Evolutionary conservation across 2,888 invertebrate species (phyloP), one percentile per base, ranked within the genome.

Genomic region (Eubasilissa splendida): DNA sequence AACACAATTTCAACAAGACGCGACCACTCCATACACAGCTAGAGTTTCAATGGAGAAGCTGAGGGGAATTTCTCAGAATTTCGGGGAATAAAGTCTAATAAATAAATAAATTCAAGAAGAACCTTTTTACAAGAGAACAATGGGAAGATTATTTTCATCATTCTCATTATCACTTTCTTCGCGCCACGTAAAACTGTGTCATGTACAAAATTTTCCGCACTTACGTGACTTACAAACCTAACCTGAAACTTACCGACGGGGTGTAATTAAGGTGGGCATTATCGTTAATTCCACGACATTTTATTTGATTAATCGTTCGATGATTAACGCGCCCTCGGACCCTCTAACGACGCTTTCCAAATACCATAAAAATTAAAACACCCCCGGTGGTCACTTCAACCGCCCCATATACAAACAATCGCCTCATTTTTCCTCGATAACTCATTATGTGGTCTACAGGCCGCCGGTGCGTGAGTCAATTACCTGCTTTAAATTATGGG

Each of bases 381-480:
- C 56, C 71, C 71, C 56, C 71, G 56, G 12, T 8, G 56, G 31
- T 31, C 71, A 56, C 54, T 71, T 14, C n/a, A 68, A 68, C 52
- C 14, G 33, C 71, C 71, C 54, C 71, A 54, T 33, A 54, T n/a
- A 58, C 33, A 56, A n/a, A 56, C 78, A 65, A 54, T 71, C 73
- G 59, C 52, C 63, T 73, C 78, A 53, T 65, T 78, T 78, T 65
- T 73, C 70, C 33, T 71, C 78, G 31, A 78, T 78, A 78, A 78
- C 78, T 78, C 78, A 78, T 63, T 71, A 63, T 22, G 65, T 54
- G 71, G 71, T 71, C 56, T 71, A 54, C 71, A 54, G 22, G 22
- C 70, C 54, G 54, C 31, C 71, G 54, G 71, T 71, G 71, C 71
- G 71, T 71, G 71, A 71, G 71, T 71, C 71, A 54, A 71, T 71